phyloP scores from a whole-genome alignment of 2,113 vertebrate species.

The Ibidorhyncha struthersii region DNA sequence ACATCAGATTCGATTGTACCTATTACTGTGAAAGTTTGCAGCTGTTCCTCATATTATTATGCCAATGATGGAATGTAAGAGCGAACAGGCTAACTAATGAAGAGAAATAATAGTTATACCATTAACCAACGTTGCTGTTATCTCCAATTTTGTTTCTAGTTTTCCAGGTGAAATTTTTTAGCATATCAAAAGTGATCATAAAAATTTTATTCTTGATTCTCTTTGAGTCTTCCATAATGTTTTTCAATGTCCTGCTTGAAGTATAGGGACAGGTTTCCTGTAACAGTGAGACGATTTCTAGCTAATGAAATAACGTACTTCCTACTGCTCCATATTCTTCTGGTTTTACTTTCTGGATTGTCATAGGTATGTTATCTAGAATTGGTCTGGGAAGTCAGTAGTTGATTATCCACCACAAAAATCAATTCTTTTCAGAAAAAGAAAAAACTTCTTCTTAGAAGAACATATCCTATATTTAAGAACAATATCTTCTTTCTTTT shows the following conservation, averaged over 20 bases:
- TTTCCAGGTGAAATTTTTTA: neutral
- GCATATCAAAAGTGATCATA: neutral
- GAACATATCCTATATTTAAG: neutral
- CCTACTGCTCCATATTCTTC: neutral
- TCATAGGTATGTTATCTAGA: neutral
- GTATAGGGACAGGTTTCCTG: neutral
- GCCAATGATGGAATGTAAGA: slow-evolving; percentile 47
- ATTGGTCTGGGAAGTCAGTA: neutral
- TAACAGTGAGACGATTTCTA: neutral
- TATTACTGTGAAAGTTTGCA: slow-evolving; percentile 79
- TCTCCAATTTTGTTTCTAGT: neutral
- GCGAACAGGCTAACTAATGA: slow-evolving; percentile 42
- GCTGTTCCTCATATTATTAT: slow-evolving; percentile 66
- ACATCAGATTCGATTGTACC: slow-evolving; percentile 75
- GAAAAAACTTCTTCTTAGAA: neutral
- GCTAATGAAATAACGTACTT: neutral
- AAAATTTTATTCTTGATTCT: neutral
- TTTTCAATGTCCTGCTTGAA: neutral
- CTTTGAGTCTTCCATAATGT: neutral
- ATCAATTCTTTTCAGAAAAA: neutral
- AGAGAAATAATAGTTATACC: slow-evolving; percentile 4
- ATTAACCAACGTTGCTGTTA: neutral
- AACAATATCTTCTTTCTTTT: neutral
- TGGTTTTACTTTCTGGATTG: neutral
- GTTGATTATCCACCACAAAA: neutral